Evolutionary conservation across 2,113 vertebrate species (phyloP).

Genomic region (Siphamia tubifer): DNA sequence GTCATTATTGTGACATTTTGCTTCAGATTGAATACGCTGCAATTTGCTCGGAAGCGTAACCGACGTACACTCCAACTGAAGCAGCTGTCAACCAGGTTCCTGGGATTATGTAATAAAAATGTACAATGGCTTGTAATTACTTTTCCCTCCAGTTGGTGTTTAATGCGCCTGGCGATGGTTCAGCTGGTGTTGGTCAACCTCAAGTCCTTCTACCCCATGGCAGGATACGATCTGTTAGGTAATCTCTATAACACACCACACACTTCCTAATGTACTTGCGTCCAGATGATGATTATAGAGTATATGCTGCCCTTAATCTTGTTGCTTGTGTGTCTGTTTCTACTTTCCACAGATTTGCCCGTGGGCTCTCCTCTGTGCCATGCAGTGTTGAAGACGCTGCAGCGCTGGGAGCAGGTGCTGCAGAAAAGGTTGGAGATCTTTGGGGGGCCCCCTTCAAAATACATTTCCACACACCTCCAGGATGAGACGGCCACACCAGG

Average conservation of each 20-base stretch:
- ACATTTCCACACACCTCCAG: constrained; percentile 84
- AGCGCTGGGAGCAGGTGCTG: constrained; percentile 96
- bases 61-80: too few species aligned
- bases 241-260: constrained; percentile 51
- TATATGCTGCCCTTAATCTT: constrained; percentile 5
- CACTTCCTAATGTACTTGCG: not conserved
- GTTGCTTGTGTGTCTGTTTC: not conserved
- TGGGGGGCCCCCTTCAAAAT: constrained; percentile 89
- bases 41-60: too few species aligned
- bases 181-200: constrained; percentile 93
- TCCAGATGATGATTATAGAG: not conserved
- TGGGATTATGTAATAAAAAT: not conserved
- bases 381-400: constrained; percentile 90
- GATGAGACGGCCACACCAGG: constrained; percentile 86
- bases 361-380: constrained; percentile 95
- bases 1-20: not conserved
- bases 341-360: constrained; percentile 86
- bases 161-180: constrained; percentile 97
- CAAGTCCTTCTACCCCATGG: constrained; percentile 94
- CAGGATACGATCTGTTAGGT: constrained; percentile 97
- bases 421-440: constrained; percentile 91
- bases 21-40: not conserved
- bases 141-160: constrained; percentile 87
- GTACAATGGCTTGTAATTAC: not conserved
- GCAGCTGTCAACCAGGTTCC: not conserved